Base-by-base conservation (phyloP, 2,888 invertebrate genomes). In the Scaptomyza flava region DNA sequence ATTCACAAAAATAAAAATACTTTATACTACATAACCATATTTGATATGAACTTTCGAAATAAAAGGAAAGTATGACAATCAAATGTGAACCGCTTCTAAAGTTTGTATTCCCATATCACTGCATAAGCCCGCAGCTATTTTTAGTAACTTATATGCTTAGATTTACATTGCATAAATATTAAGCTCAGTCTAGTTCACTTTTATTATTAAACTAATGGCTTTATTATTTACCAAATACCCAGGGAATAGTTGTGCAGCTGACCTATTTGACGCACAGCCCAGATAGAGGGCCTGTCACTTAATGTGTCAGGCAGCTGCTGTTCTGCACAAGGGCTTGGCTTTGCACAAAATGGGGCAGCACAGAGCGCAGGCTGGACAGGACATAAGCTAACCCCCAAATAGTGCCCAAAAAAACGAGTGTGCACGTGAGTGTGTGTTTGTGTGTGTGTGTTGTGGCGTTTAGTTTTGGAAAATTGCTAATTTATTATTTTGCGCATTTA, bases 401-500 rank as follows among this genome's bases (percentile, higher is more conserved):
- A n/a, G 12, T 43, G 51, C 23, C 23, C 1, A 27, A 27, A 58
- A 60, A 69, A 58, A 31, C 36, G 72, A 51, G 45, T 3, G 4
- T 33, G 33, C 33, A 33, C n/a, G 38, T 38, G 14, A 14, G 38
- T 38, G 36, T 36, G 53, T 60, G 61, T 63, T 65, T n/a, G n/a
- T n/a, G n/a, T n/a, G n/a, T n/a, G 36, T 77, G 53, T 60, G 61
- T 63, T 65, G 8, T 78, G 77, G 71, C 65, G 67, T 79, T 79
- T 77, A 74, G 66, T 79, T 79, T 70, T 73, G 71, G 74, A 72
- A 80, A 86, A 89, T 68, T 84, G 78, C 77, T 89, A 86, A 86
- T 86, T 87, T 89, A 89, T 89, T 86, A 86, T 86, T 86, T 86
- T 85, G 86, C 86, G 88, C 89, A 89, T 87, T 89, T 86, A 89